These are phyloP conservation scores for Harpalus rufipes DNA, from an alignment of 2,888 invertebrate species.

Conservation along the genomic window DNA sequence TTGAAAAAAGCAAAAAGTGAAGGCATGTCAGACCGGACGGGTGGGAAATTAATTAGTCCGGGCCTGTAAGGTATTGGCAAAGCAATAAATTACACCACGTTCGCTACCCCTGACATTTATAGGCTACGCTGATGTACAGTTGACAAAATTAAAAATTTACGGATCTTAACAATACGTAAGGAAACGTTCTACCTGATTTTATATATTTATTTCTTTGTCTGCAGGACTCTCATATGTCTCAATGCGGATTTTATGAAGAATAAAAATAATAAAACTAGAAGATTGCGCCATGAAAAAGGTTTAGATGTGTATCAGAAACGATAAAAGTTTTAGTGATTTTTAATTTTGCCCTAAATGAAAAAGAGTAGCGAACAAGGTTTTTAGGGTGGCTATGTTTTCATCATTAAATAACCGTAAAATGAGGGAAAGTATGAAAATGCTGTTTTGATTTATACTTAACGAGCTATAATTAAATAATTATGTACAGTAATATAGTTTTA, in stretches of 20 bases:
- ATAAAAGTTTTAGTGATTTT: slow-evolving; percentile 60
- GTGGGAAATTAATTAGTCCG: slow-evolving; percentile 49
- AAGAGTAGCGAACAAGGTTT: slow-evolving; percentile 52
- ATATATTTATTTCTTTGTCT: slow-evolving; percentile 57
- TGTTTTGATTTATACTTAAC: slow-evolving; percentile 45
- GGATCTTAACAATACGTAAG: slow-evolving; percentile 59
- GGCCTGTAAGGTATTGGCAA: slow-evolving; percentile 59
- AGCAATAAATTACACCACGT: slow-evolving; percentile 66
- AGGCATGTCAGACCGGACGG: slow-evolving; percentile 10
- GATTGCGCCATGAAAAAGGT: slow-evolving; percentile 53
- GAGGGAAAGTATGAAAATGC: slow-evolving; percentile 47
- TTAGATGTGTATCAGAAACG: slow-evolving; percentile 59
- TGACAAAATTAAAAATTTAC: slow-evolving; percentile 67
- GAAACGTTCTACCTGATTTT: slow-evolving; percentile 61
- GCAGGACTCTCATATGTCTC: slow-evolving; percentile 53
- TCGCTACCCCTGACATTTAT: slow-evolving; percentile 66
- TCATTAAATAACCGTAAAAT: slow-evolving; percentile 52
- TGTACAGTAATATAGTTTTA: slow-evolving; percentile 35
- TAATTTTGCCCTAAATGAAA: slow-evolving; percentile 55
- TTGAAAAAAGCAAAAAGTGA: slow-evolving; percentile 27
- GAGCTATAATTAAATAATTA: slow-evolving; percentile 46
- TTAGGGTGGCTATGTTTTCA: slow-evolving; percentile 47
- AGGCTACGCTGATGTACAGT: slow-evolving; percentile 66
- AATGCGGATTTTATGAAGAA: slow-evolving; percentile 59
- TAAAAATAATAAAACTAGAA: slow-evolving; percentile 47